Base-by-base conservation (phyloP, 2,888 invertebrate genomes). In the Crocallis elinguaria region DNA sequence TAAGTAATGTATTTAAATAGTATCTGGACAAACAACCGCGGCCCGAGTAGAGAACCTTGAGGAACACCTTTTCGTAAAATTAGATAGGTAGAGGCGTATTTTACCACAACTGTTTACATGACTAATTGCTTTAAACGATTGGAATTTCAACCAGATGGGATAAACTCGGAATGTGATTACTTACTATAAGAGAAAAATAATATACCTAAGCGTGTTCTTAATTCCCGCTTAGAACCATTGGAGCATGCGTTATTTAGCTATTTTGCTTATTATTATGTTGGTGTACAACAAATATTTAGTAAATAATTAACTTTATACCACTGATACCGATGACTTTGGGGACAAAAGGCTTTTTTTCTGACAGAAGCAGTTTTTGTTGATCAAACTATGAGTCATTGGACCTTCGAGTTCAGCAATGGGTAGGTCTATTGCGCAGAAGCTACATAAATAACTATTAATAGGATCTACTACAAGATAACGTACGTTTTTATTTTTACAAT, bases 371-470 rank as follows among this genome's bases (percentile, higher is more conserved):
- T 42, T 55, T 52, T 49, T 44, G 37, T 25, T 32, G 12, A 19
- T 5, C 11, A 11, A 29, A 51, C 2, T 12, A 36, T 62, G 62
- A 62, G 42, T 62, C 62, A 62, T 39, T 12, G 38, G 58, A 56
- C 61, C 62, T 59, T 57, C 53, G 32, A 39, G 30, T 12, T 45
- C 44, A 54, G 30, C 36, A 44, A 39, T 60, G 38, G 53, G 39
- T 45, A 43, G 46, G 50, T 17, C 27, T 39, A 54, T 39, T 60
- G 58, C 63, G 60, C 51, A 63, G 51, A 48, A 57, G 48, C 49
- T 32, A 27, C 11, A 8, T 35, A 32, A 37, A 44, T 37, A 13
- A 19, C 32, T 50, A 57, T 50, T 44, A 32, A 51, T 53, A 61
- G 48, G 43, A 25, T 38, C 44, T 29, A 52, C 43, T 33, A 39